Percentiles rank a stretch among this genome's conserved stretches.
Evolutionary conservation across 1,140 invertebrate species (phyloP).

Genomic region (Campoletis sonorensis): DNA sequence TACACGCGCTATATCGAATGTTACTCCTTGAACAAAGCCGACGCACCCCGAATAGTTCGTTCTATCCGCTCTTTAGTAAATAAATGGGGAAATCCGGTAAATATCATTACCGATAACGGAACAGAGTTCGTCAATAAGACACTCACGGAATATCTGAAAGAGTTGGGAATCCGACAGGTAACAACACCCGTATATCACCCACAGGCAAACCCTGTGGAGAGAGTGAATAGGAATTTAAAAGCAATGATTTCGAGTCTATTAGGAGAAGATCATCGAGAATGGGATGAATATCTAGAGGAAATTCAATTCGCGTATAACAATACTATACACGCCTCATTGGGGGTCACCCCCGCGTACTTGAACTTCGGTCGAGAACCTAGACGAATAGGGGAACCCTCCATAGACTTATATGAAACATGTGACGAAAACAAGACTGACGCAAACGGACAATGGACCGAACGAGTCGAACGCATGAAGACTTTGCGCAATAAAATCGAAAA

Average conservation of each 20-base stretch:
- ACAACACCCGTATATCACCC: no score
- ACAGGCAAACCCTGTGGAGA: no score
- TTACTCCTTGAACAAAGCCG: no score
- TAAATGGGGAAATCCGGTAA: constrained; percentile 22
- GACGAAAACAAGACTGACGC: not conserved
- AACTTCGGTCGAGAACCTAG: constrained; percentile 38
- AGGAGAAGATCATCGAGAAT: no score
- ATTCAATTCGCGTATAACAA: no score
- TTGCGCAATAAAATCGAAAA: not conserved
- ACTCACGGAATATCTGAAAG: not conserved
- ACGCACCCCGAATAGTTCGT: not conserved
- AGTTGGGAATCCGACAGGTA: no score
- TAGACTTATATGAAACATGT: no score
- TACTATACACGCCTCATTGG: constrained; percentile 26
- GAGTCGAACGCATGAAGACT: not conserved
- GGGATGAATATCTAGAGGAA: no score
- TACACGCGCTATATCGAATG: constrained; percentile 30
- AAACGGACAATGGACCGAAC: not conserved
- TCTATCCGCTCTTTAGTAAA: constrained; percentile 5
- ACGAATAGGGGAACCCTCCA: not conserved
- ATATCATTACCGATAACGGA: constrained; percentile 39
- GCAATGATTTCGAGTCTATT: no score
- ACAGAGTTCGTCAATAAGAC: constrained; percentile 31
- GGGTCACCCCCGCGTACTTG: constrained; percentile 34
- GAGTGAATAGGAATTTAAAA: no score